Base-by-base conservation (phyloP, 1,140 invertebrate genomes). In the Adoxophyes honmai region DNA sequence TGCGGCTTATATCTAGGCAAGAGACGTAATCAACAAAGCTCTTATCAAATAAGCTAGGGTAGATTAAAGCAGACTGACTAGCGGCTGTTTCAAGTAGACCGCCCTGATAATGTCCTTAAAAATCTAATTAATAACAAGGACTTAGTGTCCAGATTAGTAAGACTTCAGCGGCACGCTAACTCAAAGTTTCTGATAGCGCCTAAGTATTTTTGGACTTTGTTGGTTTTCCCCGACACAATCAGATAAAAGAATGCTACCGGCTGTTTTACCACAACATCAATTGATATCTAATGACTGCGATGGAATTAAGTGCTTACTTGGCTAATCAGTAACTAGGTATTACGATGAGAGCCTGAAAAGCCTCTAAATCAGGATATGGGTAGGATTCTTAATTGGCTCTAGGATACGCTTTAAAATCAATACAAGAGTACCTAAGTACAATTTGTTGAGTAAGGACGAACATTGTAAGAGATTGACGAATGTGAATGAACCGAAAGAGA, bases 41-140 rank as follows among this genome's bases (percentile, higher is more conserved):
- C 68, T 83, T 83, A 83, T 83, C 80, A 74, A 52, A 52, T 79
- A 82, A 80, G 68, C 76, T 63, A 55, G 54, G 36, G 53, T 68
- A 48, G 70, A 78, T 78, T 79, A 68, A 67, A 66, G 66, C 55
- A 64, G 66, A 68, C 63, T 16, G 39, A 63, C 36, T 16, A 65
- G 15, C 54, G 16, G 14, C 55, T 16, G 59, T 73, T 72, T 75
- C 55, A 77, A 73, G 52, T 66, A 68, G 52, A 62, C 78, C 76
- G 75, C 74, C 48, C 56, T 67, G 69, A 75, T 75, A 76, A 66
- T 66, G 16, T 66, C 67, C 54, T 66, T 63, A 57, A 68, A 66
- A 67, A 70, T 52, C 56, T 70, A 52, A 52, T 52, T 52, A 52
- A 52, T 52, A 48, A 48, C 51, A 52, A 52, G 34, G 51, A 34